Evolutionary conservation across 2,113 vertebrate species (phyloP).

Genomic region (Rhadina sibilatrix): DNA sequence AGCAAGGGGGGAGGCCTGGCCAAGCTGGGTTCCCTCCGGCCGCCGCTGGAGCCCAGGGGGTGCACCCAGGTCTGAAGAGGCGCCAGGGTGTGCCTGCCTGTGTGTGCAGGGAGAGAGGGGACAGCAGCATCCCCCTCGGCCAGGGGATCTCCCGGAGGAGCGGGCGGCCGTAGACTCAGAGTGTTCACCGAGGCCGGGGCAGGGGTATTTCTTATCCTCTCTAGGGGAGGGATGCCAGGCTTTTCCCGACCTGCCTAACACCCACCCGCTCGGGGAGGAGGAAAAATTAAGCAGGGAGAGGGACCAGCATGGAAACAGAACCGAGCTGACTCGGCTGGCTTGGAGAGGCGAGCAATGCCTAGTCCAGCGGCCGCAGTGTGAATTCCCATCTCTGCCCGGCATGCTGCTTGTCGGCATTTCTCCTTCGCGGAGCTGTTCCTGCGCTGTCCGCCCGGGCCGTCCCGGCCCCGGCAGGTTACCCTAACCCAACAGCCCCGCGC

Average conservation of each 20-base stretch:
- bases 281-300: neutral
- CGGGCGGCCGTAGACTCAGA: neutral
- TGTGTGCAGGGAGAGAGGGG: neutral
- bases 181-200: neutral
- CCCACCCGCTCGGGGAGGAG: neutral
- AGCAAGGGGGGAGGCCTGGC: neutral
- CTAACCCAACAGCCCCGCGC: neutral
- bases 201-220: neutral
- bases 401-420: neutral
- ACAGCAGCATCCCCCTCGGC: neutral
- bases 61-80: neutral
- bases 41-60: neutral
- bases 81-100: neutral
- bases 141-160: neutral
- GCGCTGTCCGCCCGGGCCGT: neutral
- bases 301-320: neutral
- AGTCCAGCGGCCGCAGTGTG: neutral
- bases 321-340: neutral
- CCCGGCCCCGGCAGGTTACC: neutral
- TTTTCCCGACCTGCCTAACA: neutral
- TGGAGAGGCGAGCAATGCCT: neutral
- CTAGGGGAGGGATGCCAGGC: neutral
- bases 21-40: neutral
- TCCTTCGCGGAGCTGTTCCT: neutral
- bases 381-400: neutral